phyloP scores from a whole-genome alignment of 2,113 vertebrate genomes.

The Symphodus melops region DNA sequence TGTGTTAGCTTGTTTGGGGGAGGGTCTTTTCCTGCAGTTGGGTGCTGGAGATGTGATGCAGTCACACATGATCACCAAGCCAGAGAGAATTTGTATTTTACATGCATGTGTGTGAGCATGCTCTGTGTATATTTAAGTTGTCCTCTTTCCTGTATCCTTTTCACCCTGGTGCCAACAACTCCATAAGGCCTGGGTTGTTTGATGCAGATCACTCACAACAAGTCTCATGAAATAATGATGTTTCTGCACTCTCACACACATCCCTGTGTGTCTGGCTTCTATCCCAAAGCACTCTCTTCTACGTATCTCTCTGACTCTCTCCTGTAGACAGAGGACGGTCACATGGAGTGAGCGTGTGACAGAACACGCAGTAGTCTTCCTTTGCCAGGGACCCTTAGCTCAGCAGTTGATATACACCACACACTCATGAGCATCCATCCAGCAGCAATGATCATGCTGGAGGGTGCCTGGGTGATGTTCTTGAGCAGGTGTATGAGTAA shows the following conservation, averaged over 20 bases:
- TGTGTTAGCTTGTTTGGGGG: constrained; percentile 30
- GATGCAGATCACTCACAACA: constrained; percentile 54
- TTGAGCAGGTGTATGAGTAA: not conserved
- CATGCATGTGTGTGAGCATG: not conserved
- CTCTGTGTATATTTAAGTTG: constrained; percentile 45
- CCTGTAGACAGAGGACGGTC: constrained; percentile 48
- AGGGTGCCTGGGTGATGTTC: not conserved
- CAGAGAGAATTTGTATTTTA: not conserved
- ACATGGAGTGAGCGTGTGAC: constrained; percentile 70
- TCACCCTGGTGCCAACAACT: constrained; percentile 32
- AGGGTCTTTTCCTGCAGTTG: constrained; percentile 29
- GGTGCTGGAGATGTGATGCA: constrained; percentile 22
- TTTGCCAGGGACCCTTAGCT: constrained; percentile 1
- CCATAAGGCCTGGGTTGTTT: constrained; percentile 30
- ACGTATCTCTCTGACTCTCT: constrained; percentile 27
- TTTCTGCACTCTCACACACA: constrained; percentile 57
- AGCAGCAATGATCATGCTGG: not conserved
- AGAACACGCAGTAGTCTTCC: constrained; percentile 8
- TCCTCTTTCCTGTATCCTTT: constrained; percentile 44
- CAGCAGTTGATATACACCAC: not conserved
- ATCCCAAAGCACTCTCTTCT: constrained; percentile 51
- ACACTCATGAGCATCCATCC: not conserved
- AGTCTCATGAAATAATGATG: constrained; percentile 78
- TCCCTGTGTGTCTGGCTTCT: constrained; percentile 54
- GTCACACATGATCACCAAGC: constrained; percentile 5